Evolutionary conservation across 1,140 invertebrate genomes (phyloP).

Genomic region (Aphis gossypii): DNA sequence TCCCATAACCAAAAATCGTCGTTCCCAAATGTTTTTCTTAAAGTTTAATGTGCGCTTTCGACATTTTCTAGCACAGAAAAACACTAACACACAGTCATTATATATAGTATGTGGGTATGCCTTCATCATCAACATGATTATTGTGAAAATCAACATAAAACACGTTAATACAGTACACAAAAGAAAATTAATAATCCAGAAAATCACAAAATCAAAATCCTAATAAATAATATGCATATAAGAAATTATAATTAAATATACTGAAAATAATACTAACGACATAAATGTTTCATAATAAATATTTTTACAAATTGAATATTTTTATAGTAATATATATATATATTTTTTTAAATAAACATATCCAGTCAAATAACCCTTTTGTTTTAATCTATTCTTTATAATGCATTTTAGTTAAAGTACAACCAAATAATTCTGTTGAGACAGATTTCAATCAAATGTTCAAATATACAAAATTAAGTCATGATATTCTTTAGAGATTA

Average conservation of each 20-base stretch:
- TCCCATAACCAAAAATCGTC: constrained; percentile 23
- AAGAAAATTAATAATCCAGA: background rate
- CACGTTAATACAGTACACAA: background rate
- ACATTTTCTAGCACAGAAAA: constrained; percentile 9
- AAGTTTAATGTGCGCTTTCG: background rate
- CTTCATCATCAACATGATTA: background rate
- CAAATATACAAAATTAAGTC: background rate
- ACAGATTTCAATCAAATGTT: background rate
- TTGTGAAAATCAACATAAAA: constrained; percentile 10
- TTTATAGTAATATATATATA: background rate
- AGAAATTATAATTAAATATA: background rate
- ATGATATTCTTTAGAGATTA: background rate
- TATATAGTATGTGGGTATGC: background rate
- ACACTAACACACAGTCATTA: constrained; percentile 14
- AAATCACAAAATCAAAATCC: background rate
- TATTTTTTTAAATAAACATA: background rate
- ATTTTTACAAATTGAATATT: background rate
- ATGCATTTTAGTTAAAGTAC: background rate
- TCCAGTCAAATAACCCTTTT: background rate
- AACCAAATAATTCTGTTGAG: background rate
- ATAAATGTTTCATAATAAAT: background rate
- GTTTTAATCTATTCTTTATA: background rate
- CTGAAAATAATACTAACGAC: background rate
- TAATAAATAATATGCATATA: background rate
- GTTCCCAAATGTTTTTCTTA: constrained; percentile 34